Conservation (phyloP, 2,888 invertebrate species). For the Erpobdella octoculata region DNA sequence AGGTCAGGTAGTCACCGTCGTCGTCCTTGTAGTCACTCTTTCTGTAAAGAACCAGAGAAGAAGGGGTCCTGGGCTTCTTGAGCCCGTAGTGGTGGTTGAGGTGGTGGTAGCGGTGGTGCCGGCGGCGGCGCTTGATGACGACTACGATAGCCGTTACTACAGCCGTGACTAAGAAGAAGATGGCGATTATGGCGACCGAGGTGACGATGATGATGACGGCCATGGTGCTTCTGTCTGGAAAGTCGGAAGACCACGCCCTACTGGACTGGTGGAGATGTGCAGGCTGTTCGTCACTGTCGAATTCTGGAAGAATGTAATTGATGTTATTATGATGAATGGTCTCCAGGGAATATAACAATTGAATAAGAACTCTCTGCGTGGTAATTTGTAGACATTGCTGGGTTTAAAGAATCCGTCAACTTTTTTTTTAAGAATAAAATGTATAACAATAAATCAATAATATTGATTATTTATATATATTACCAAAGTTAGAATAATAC, state of each 20-base stretch:
- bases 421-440: too few species aligned
- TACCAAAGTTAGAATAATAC: too few species aligned
- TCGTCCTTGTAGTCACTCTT: background rate
- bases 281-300: too few species aligned
- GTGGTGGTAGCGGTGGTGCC: constrained; percentile 9
- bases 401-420: too few species aligned
- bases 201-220: constrained; percentile 1
- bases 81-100: background rate
- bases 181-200: background rate
- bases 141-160: constrained; percentile 1
- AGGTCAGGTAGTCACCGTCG: background rate
- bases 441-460: too few species aligned
- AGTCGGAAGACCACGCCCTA: background rate
- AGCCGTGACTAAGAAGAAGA: background rate
- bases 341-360: too few species aligned
- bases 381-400: too few species aligned
- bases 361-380: too few species aligned
- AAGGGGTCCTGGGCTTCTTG: background rate
- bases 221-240: background rate
- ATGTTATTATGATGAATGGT: too few species aligned
- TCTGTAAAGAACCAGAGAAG: background rate
- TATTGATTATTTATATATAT: too few species aligned
- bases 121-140: background rate
- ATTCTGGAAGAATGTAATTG: too few species aligned
- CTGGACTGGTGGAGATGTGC: too few species aligned